A percentile compares a stretch with the other conserved stretches of the same genome.
Evolutionary conservation across 2,113 vertebrate species (phyloP).

Genomic region (Macrotis lagotis): DNA sequence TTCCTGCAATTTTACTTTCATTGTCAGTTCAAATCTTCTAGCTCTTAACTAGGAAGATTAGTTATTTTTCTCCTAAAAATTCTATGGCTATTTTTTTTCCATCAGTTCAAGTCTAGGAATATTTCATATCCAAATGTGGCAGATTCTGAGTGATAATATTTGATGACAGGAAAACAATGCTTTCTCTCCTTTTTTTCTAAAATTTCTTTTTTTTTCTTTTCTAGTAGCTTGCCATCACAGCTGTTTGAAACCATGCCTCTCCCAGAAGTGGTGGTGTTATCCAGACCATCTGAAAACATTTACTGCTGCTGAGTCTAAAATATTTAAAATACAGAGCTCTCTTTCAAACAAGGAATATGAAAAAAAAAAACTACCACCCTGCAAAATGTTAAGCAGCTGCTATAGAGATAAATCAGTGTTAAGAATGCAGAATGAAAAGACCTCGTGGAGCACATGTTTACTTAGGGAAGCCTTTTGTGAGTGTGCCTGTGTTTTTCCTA

Average conservation of each 20-base stretch:
- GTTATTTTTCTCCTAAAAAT: conserved; percentile 51
- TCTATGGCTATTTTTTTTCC: conserved; percentile 31
- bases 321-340: conserved; percentile 50
- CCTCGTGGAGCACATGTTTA: neutral
- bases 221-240: conserved; percentile 71
- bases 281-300: conserved; percentile 68
- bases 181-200: conserved; percentile 38
- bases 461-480: conserved; percentile 21
- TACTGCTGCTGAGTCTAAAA: conserved; percentile 56
- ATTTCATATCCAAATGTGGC: conserved; percentile 39
- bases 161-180: conserved; percentile 69
- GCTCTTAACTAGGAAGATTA: conserved; percentile 51
- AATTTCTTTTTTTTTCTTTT: conserved; percentile 42
- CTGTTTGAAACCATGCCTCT: conserved; percentile 63
- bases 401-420: conserved; percentile 47
- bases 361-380: neutral
- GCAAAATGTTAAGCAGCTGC: conserved; percentile 34
- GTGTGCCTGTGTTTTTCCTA: neutral
- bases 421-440: conserved; percentile 35
- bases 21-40: conserved; percentile 54
- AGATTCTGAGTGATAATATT: conserved; percentile 55
- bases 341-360: conserved; percentile 39
- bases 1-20: conserved; percentile 25
- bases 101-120: neutral
- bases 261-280: conserved; percentile 47